Conservation (phyloP, 2,797 vertebrate genomes). For the Telmatherina bonti region DNA sequence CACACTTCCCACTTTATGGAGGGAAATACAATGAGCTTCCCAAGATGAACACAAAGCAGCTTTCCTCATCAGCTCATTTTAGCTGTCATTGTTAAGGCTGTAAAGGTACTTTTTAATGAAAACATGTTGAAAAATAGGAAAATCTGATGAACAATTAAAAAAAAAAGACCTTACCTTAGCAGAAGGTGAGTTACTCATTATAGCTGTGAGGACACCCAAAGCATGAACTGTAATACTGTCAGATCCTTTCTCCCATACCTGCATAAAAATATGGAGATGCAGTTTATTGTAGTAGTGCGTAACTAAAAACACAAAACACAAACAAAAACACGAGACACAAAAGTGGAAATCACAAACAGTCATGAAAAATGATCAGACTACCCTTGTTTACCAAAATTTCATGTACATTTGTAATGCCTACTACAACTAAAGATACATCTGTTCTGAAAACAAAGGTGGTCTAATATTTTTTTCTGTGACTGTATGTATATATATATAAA, state of each 20-base stretch:
- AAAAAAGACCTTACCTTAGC: slow-evolving; percentile 88
- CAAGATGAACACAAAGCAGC: slow-evolving; percentile 22
- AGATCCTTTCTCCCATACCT: slow-evolving; percentile 86
- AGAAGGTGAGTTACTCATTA: slow-evolving; percentile 94
- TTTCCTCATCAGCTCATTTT: slow-evolving; percentile 26
- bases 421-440: too few relatives aligned
- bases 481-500: neutral
- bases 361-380: too few relatives aligned
- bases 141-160: neutral
- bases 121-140: neutral
- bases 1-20: slow-evolving; percentile 55
- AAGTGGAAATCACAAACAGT: neutral
- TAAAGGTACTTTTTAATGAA: neutral
- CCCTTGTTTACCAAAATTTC: too few relatives aligned
- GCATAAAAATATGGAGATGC: slow-evolving; percentile 33
- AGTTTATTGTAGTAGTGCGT: slow-evolving; percentile 16
- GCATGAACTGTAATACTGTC: slow-evolving; percentile 95
- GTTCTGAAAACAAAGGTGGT: neutral
- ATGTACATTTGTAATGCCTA: too few relatives aligned
- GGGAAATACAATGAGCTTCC: slow-evolving; percentile 46
- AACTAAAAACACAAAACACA: neutral
- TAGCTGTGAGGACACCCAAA: slow-evolving; percentile 91
- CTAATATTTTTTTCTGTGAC: neutral
- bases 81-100: neutral
- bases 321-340: slow-evolving; percentile 6